A percentile compares a stretch with the other conserved stretches of the same genome.
phyloP scores from a whole-genome alignment of 1,140 invertebrate genomes.

The Babylonia areolata region DNA sequence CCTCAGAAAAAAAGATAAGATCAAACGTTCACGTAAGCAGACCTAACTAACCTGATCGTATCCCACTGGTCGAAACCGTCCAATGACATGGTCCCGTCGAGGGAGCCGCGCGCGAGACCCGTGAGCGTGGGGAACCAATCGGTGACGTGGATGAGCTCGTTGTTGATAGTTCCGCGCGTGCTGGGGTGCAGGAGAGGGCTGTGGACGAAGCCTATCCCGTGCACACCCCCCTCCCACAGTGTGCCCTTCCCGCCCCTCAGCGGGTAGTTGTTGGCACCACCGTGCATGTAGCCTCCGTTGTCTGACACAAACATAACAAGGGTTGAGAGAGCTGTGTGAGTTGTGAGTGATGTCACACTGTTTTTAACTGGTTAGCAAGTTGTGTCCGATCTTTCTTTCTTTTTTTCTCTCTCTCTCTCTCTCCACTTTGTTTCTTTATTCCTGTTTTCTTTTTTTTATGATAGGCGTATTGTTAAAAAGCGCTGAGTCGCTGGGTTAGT shows the following conservation, averaged over 20 bases:
- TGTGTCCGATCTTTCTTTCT: no score
- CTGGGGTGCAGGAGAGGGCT: conserved; percentile 45
- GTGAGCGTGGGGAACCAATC: conserved; percentile 71
- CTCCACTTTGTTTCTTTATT: no score
- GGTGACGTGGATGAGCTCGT: conserved; percentile 62
- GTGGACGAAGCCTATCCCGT: conserved; percentile 54
- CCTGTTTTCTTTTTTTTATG: no score
- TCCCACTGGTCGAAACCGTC: conserved; percentile 67
- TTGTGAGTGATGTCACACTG: no score
- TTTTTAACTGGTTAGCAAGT: no score
- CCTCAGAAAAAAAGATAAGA: no score
- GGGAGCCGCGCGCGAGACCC: conserved; percentile 58
- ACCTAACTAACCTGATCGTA: conserved; percentile 65
- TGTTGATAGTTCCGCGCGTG: conserved; percentile 42
- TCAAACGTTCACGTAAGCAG: no score
- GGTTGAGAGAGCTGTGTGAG: no score
- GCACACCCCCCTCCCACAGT: conserved; percentile 77
- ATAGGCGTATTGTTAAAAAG: no score
- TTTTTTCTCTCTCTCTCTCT: no score
- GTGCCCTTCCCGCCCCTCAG: conserved; percentile 76
- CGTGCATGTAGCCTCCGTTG: conserved; percentile 74
- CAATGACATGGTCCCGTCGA: conserved; percentile 53
- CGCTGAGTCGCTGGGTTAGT: no score
- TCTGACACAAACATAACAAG: conserved; percentile 58
- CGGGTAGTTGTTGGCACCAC: conserved; percentile 76